Evolutionary conservation across 2,888 invertebrate species (phyloP), one percentile per base, ranked within the genome.

Genomic region (Gastracanthus pulcherrimus): DNA sequence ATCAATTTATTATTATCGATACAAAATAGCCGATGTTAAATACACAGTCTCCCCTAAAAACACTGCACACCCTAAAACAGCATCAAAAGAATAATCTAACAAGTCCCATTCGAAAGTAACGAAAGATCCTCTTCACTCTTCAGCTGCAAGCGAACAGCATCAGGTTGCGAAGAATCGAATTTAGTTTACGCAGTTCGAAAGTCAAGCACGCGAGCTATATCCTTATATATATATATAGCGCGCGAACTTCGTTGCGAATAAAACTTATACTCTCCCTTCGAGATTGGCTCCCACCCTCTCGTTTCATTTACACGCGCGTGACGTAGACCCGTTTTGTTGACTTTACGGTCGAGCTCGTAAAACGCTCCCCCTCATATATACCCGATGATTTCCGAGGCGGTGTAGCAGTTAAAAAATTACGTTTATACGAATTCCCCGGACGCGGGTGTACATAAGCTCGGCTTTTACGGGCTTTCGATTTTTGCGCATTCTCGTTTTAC

Each of bases 341-440:
- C 72, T 72, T 79, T 58, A 79, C 29, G 31, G n/a, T n/a, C n/a
- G n/a, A n/a, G 45, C 62, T 66, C 70, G 66, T 72, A 79, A 72
- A 79, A 58, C 55, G 62, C n/a, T n/a, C n/a, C n/a, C n/a, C n/a
- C n/a, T n/a, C n/a, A n/a, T n/a, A n/a, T n/a, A n/a, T n/a, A 29
- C 11, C 38, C 48, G 31, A 66, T 78, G 55, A 64, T 76, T 76
- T 66, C 19, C 48, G 3, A 48, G 48, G n/a, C 51, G 51, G 7
- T 23, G 23, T 51, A 41, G 19, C 5, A n/a, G n/a, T 51, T 51
- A 23, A 51, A 55, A 55, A 55, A 55, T 55, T 55, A 11, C 2
- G 11, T 23, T 55, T 23, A 55, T 13, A 23, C 26, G 55, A 26
- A 55, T 55, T 55, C 55, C 55, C n/a, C n/a, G n/a, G n/a, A 26